Conservation (phyloP, 2,888 invertebrate genomes). For the Lycocerus yunnanus region DNA sequence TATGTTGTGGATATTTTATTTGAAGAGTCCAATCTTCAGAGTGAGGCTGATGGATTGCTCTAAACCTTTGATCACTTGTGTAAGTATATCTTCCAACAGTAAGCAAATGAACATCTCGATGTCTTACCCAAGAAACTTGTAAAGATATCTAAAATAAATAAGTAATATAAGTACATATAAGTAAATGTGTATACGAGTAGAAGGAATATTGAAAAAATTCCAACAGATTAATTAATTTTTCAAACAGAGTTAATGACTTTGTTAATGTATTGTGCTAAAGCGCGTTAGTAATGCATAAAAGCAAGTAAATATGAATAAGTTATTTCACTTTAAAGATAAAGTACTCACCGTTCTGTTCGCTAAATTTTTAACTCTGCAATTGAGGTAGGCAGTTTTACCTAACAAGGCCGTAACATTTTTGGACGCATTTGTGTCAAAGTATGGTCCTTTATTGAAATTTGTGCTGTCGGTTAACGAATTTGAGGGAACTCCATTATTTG, state of each 20-base stretch:
- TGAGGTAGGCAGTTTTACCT: slow-evolving; percentile 88
- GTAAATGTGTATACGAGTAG: no score
- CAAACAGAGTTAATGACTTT: neutral
- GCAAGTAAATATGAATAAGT: neutral
- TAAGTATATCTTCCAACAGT: slow-evolving; percentile 90
- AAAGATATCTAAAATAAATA: slow-evolving; percentile 63
- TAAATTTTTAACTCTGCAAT: slow-evolving; percentile 87
- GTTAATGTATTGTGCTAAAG: neutral
- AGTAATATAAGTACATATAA: no score
- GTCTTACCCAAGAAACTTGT: slow-evolving; percentile 91
- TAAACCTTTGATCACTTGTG: slow-evolving; percentile 89
- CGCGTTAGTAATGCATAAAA: neutral
- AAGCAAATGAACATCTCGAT: slow-evolving; percentile 86
- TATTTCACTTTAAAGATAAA: neutral
- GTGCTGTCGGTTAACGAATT: slow-evolving; percentile 47
- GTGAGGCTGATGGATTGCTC: slow-evolving; percentile 82
- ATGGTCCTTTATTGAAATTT: slow-evolving; percentile 51
- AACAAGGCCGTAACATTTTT: slow-evolving; percentile 76
- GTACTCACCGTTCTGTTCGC: slow-evolving; percentile 86
- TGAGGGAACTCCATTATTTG: slow-evolving; percentile 43
- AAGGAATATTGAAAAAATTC: neutral
- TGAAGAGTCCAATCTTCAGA: slow-evolving; percentile 92
- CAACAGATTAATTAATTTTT: neutral
- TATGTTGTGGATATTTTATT: slow-evolving; percentile 89
- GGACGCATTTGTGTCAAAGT: slow-evolving; percentile 55